Conservation (phyloP, 2,797 vertebrate genomes). For the Hipposideros larvatus region DNA sequence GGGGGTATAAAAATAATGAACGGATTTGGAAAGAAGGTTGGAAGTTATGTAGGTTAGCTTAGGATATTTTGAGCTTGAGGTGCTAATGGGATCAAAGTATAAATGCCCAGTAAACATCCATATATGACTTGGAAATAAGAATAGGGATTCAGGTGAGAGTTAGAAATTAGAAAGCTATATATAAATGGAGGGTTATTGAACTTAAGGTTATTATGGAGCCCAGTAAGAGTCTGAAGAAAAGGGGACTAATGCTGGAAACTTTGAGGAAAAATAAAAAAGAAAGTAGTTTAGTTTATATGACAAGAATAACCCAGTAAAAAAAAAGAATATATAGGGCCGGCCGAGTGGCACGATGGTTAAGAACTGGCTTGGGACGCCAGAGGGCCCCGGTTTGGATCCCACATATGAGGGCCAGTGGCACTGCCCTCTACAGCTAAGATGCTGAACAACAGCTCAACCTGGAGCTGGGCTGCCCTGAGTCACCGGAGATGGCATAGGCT, state of each 20-base stretch:
- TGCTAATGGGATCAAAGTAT: not conserved
- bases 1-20: not conserved
- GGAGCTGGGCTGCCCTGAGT: no score
- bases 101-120: not conserved
- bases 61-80: not conserved
- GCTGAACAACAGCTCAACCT: no score
- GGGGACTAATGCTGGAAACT: not conserved
- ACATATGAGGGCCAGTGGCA: no score
- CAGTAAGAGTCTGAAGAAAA: not conserved
- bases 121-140: not conserved
- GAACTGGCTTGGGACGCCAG: no score
- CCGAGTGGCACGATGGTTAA: no score
- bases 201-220: not conserved
- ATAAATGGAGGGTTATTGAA: not conserved
- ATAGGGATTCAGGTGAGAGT: not conserved
- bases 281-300: not conserved
- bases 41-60: not conserved
- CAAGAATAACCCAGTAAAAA: not conserved
- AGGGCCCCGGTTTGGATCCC: no score
- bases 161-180: not conserved
- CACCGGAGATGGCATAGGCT: no score
- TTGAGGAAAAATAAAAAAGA: not conserved
- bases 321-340: not conserved
- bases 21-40: not conserved
- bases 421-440: no score